Evolutionary conservation across 2,888 invertebrate genomes (phyloP), one percentile per base, ranked within the genome.

Genomic region (Notodromas monacha): DNA sequence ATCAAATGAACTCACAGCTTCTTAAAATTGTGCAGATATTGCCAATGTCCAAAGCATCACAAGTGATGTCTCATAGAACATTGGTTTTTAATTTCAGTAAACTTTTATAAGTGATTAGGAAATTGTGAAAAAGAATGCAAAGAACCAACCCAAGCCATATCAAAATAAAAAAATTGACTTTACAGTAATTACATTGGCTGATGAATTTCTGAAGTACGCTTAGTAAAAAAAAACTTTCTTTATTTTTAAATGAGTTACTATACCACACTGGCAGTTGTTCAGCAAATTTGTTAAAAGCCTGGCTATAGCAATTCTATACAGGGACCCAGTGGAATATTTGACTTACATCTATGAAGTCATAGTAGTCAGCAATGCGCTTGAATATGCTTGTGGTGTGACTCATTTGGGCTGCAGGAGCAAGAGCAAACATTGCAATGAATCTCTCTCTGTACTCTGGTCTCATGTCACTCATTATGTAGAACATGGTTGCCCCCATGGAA

Each of bases 401-500:
- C 6, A 21, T n/a, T n/a, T n/a, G 6, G 21, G 21, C 6, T 8
- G n/a, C 21, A n/a, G 21, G 21, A 6, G 8, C 21, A 6, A 21
- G 6, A 8, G 21, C 21, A n/a, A 8, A n/a, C 21, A 21, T 21
- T 6, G 8, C n/a, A 6, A 21, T 6, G 21, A 42, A 38, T 34
- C 41, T 41, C 4, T 34, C 34, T 31, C 41, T 42, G 32, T 41
- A 43, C 30, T 44, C 41, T 2, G 43, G 43, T 12, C 36, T 36
- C 15, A 37, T 36, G 10, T 37, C 35, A 31, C 39, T 35, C 38
- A 41, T 38, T 13, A 39, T 37, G 34, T 36, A 40, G 33, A 41
- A 41, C 34, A 38, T 37, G n/a, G 41, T 41, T 1, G 42, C 37
- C 16, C 55, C 38, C 41, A 57, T 55, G 14, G 51, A 55, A 38